phyloP scores from a whole-genome alignment of 2,797 vertebrate genomes.

The Odontamblyopus rebecca region DNA sequence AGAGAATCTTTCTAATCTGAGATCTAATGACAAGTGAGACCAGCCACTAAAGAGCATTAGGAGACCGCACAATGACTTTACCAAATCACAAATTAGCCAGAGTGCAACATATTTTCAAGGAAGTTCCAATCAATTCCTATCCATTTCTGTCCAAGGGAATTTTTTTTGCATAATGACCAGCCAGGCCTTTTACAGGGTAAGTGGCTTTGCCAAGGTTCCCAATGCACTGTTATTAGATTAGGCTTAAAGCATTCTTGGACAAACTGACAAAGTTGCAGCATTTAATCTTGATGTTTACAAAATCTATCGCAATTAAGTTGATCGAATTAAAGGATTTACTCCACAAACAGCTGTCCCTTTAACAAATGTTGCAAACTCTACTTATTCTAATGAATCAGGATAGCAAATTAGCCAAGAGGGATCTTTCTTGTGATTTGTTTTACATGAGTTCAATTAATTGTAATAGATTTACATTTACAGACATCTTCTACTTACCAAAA shows the following conservation, averaged over 20 bases:
- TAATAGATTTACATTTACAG: not conserved
- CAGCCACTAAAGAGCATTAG: conserved; percentile 69
- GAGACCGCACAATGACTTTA: conserved; percentile 70
- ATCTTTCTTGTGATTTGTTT: conserved; percentile 73
- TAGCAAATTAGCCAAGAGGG: conserved; percentile 78
- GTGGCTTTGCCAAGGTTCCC: conserved; percentile 77
- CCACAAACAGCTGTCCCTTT: conserved; percentile 76
- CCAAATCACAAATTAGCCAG: conserved; percentile 73
- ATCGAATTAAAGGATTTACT: conserved; percentile 81
- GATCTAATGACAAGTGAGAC: conserved; percentile 75
- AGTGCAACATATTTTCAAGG: conserved; percentile 79
- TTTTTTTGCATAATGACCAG: conserved; percentile 76
- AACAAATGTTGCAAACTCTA: conserved; percentile 77
- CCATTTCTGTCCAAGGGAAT: conserved; percentile 76
- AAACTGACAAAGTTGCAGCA: conserved; percentile 80
- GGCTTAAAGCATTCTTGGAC: conserved; percentile 77
- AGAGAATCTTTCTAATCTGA: conserved; percentile 57
- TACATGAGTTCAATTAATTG: conserved; percentile 32
- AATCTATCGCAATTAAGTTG: conserved; percentile 83
- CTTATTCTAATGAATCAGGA: conserved; percentile 78
- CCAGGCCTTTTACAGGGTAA: conserved; percentile 76
- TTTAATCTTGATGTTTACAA: conserved; percentile 85
- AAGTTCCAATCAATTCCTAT: conserved; percentile 82
- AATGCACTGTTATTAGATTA: conserved; percentile 81
- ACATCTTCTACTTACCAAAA: not conserved